These are phyloP conservation scores for Leptinotarsa tumamoca DNA, from an alignment of 2,888 invertebrate genomes.

Conservation along the genomic window DNA sequence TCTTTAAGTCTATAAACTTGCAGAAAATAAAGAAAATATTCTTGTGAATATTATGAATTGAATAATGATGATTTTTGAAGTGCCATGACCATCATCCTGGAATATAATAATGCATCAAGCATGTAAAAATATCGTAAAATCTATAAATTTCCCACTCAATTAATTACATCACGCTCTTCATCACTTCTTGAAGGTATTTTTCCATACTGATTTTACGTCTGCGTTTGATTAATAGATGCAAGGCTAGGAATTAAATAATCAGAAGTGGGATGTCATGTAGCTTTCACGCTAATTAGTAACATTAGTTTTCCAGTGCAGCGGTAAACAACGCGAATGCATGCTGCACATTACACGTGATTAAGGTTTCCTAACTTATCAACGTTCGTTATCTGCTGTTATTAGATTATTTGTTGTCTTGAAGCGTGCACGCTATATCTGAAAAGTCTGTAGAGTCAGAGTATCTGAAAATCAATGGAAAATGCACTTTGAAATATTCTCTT, in stretches of 20 bases:
- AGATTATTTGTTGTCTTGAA: slow-evolving; percentile 13
- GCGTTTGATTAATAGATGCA: background rate
- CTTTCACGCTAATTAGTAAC: slow-evolving; percentile 23
- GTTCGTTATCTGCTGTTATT: slow-evolving; percentile 23
- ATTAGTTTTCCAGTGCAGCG: slow-evolving; percentile 18
- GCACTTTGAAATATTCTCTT: too few species aligned
- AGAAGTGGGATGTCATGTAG: slow-evolving; percentile 23
- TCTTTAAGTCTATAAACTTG: too few species aligned
- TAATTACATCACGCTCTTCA: background rate
- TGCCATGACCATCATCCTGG: background rate
- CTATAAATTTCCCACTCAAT: background rate
- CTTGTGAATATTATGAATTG: too few species aligned
- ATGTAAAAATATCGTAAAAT: background rate
- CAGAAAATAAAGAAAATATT: too few species aligned
- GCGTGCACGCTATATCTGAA: background rate
- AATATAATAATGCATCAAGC: background rate
- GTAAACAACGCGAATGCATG: slow-evolving; percentile 25
- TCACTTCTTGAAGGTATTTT: slow-evolving; percentile 5
- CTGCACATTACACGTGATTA: slow-evolving; percentile 28
- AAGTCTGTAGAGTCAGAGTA: background rate
- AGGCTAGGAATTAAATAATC: slow-evolving; percentile 24
- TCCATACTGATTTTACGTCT: slow-evolving; percentile 2
- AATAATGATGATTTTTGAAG: background rate
- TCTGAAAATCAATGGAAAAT: too few species aligned
- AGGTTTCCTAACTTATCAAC: slow-evolving; percentile 16